Conservation (phyloP, 1,140 invertebrate genomes). For the Drosophila ohnishii region DNA sequence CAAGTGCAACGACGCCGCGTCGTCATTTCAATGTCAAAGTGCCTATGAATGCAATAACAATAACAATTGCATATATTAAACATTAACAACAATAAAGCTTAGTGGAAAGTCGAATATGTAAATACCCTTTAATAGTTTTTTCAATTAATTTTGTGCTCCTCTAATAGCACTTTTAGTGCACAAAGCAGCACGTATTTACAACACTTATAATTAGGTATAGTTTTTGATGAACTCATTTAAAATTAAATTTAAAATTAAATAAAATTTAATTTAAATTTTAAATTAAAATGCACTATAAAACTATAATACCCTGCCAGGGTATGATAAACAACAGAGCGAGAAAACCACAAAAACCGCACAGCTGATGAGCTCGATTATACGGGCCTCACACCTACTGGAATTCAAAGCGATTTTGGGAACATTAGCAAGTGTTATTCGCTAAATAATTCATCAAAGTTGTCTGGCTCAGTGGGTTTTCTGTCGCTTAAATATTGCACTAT, state of each 20-base stretch:
- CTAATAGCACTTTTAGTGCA: too few relatives aligned
- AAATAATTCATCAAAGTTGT: conserved; percentile 23
- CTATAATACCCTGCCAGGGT: too few relatives aligned
- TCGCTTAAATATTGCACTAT: conserved; percentile 3
- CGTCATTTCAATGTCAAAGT: conserved; percentile 43
- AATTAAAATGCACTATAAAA: neutral
- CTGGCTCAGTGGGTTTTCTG: neutral
- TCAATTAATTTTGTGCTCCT: too few relatives aligned
- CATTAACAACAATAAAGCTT: neutral
- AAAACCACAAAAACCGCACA: conserved; percentile 2
- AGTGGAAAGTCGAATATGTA: neutral
- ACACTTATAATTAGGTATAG: too few relatives aligned
- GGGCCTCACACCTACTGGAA: conserved; percentile 25
- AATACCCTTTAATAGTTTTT: neutral
- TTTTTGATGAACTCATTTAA: too few relatives aligned
- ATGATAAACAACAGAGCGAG: neutral
- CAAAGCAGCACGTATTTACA: too few relatives aligned
- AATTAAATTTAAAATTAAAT: too few relatives aligned
- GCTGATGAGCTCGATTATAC: conserved; percentile 29
- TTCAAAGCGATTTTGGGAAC: conserved; percentile 19
- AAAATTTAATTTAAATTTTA: too few relatives aligned
- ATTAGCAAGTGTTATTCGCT: conserved; percentile 27
- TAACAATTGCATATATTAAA: conserved; percentile 9
- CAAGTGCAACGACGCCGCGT: conserved; percentile 14
- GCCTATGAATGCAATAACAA: conserved; percentile 32